phyloP scores from a whole-genome alignment of 92 coral and sea anemone species.

The Muricea muricata region DNA sequence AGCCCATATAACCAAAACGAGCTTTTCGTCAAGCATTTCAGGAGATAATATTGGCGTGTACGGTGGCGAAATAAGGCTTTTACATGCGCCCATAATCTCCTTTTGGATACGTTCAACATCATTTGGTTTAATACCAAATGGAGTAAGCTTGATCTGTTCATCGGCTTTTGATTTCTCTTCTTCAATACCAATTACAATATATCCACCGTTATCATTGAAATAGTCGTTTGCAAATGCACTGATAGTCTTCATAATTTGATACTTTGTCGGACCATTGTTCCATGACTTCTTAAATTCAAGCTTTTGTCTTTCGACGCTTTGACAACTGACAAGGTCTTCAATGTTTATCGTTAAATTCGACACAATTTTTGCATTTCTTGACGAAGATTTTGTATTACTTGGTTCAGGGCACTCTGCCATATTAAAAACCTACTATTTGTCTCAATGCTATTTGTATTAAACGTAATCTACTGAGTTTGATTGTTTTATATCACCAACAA shows the following conservation, averaged over 20 bases:
- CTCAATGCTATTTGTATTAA: too few species aligned
- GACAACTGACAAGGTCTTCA: constrained; percentile 50
- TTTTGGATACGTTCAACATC: constrained; percentile 67
- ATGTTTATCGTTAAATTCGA: constrained; percentile 50
- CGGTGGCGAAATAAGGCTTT: constrained; percentile 61
- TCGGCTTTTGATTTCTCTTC: constrained; percentile 58
- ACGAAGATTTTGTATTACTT: too few species aligned
- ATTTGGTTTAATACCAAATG: constrained; percentile 54
- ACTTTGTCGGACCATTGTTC: constrained; percentile 61
- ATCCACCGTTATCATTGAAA: constrained; percentile 82
- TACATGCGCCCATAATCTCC: constrained; percentile 73
- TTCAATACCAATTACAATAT: constrained; percentile 73
- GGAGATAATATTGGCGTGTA: constrained; percentile 68
- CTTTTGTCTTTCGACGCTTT: constrained; percentile 74
- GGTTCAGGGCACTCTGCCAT: too few species aligned
- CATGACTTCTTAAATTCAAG: constrained; percentile 76
- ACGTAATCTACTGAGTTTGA: too few species aligned
- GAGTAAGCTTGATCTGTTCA: constrained; percentile 67
- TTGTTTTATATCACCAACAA: too few species aligned
- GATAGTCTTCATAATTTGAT: constrained; percentile 74
- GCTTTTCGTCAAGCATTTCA: constrained; percentile 59
- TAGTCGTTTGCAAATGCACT: constrained; percentile 81
- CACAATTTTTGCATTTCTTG: too few species aligned
- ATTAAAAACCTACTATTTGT: too few species aligned
- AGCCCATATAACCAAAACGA: constrained; percentile 70